Evolutionary conservation across 1,140 invertebrate species (phyloP).

Genomic region (Trypoxylus dichotomus): DNA sequence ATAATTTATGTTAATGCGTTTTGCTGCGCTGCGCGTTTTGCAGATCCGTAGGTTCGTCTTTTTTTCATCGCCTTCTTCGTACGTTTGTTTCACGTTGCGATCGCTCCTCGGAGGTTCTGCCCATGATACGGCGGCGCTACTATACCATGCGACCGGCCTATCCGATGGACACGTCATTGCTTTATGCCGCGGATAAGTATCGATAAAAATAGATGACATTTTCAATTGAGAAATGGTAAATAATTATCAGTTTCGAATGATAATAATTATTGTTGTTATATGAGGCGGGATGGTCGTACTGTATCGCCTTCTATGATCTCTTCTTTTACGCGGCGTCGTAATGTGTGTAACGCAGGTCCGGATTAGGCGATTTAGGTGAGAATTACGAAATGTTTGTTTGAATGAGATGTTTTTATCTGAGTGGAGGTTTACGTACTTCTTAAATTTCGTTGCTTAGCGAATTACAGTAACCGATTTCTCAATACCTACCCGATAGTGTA

Average conservation of each 20-base stretch:
- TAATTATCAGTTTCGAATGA: not conserved
- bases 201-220: constrained; percentile 3
- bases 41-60: not conserved
- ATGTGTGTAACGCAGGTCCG: too few relatives aligned
- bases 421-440: too few relatives aligned
- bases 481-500: too few relatives aligned
- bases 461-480: too few relatives aligned
- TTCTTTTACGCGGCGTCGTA: not conserved
- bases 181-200: not conserved
- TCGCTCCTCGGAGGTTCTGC: not conserved
- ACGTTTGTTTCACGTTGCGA: not conserved
- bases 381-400: too few relatives aligned
- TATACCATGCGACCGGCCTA: not conserved
- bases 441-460: too few relatives aligned
- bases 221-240: not conserved
- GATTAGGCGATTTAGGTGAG: too few relatives aligned
- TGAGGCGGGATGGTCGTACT: not conserved
- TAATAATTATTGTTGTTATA: not conserved
- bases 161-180: not conserved
- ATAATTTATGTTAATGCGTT: not conserved
- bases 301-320: not conserved
- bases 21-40: not conserved
- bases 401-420: too few relatives aligned
- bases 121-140: not conserved
- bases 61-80: not conserved